phyloP scores from a whole-genome alignment of 2,888 invertebrate species.

The Cyaniris semiargus region DNA sequence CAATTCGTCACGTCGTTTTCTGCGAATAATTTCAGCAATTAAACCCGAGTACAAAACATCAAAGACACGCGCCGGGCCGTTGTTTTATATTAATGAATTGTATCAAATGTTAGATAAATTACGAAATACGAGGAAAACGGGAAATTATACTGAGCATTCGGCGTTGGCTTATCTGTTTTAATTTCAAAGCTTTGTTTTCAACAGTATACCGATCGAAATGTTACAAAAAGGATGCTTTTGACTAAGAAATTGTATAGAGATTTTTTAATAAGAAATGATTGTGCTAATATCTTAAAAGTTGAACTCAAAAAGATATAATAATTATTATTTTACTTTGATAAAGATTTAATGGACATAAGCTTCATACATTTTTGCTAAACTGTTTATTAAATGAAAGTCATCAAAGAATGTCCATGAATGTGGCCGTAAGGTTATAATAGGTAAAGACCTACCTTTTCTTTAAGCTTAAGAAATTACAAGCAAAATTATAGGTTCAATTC shows the following conservation, averaged over 20 bases:
- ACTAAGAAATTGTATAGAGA: not conserved
- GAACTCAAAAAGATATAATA: too few relatives aligned
- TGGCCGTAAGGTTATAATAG: too few relatives aligned
- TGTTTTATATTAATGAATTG: not conserved
- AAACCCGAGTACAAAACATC: not conserved
- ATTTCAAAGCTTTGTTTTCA: slow-evolving; percentile 5
- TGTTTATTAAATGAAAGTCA: too few relatives aligned
- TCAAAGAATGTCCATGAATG: too few relatives aligned
- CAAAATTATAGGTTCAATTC: too few relatives aligned
- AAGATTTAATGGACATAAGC: too few relatives aligned
- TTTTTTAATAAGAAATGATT: not conserved
- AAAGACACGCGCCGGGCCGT: not conserved
- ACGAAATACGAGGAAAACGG: not conserved
- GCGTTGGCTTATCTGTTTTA: not conserved
- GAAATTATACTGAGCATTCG: not conserved
- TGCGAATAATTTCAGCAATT: not conserved
- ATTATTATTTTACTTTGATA: too few relatives aligned
- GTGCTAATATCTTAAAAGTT: too few relatives aligned
- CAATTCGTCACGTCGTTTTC: not conserved
- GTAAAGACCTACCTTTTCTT: too few relatives aligned
- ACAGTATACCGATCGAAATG: not conserved
- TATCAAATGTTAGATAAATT: slow-evolving; percentile 8
- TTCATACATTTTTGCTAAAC: too few relatives aligned
- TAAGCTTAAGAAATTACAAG: too few relatives aligned
- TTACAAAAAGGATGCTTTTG: not conserved